Conservation (phyloP, 2,113 vertebrate species). For the Ophthalmolycus amberensis region DNA sequence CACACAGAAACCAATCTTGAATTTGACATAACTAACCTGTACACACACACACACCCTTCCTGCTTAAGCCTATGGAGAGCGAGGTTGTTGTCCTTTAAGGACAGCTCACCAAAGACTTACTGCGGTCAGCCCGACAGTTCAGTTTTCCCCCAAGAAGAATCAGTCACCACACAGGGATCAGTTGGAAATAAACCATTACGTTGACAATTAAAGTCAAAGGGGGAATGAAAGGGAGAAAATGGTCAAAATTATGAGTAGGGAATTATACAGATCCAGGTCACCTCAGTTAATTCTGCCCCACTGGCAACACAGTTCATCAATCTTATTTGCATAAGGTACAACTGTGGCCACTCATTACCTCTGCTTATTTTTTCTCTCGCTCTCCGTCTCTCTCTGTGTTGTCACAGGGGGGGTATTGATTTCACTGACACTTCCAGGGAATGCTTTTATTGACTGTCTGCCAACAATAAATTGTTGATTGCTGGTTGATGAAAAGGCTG, state of each 20-base stretch:
- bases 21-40: neutral
- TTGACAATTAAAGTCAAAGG: slow-evolving; percentile 23
- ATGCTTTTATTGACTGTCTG: slow-evolving; percentile 64
- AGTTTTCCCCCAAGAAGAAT: slow-evolving; percentile 28
- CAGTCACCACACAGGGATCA: slow-evolving; percentile 27
- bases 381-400: slow-evolving; percentile 9
- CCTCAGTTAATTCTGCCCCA: slow-evolving; percentile 25
- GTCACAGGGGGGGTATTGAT: slow-evolving; percentile 63
- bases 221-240: slow-evolving; percentile 14
- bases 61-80: neutral
- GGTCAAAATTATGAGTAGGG: neutral
- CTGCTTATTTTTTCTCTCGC: neutral
- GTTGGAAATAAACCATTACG: slow-evolving; percentile 32
- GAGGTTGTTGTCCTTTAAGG: slow-evolving; percentile 22
- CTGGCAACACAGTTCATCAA: slow-evolving; percentile 26
- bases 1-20: neutral
- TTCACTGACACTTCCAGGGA: slow-evolving; percentile 62
- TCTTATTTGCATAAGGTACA: slow-evolving; percentile 47
- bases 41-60: neutral
- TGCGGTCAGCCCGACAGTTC: slow-evolving; percentile 35
- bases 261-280: slow-evolving; percentile 30
- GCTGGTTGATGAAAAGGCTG: slow-evolving; percentile 60
- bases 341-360: slow-evolving; percentile 30
- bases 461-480: slow-evolving; percentile 70
- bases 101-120: slow-evolving; percentile 40